These are phyloP conservation scores for Chaetodon trifascialis DNA, from an alignment of 2,113 vertebrate species.

Conservation along the genomic window DNA sequence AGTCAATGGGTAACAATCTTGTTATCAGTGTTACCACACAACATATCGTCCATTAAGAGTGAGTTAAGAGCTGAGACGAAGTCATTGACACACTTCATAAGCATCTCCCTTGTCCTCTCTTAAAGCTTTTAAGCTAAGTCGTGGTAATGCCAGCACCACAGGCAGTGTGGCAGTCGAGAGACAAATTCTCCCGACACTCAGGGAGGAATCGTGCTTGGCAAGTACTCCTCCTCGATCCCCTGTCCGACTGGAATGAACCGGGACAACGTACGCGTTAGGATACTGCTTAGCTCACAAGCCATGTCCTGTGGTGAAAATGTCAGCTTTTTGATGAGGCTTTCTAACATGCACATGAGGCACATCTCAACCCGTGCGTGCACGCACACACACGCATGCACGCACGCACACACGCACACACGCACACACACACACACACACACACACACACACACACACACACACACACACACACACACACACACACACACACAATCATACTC, in stretches of 20 bases:
- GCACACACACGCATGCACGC: background rate
- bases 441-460: too few relatives aligned
- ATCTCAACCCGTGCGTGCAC: background rate
- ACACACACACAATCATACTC: background rate
- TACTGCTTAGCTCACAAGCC: slow-evolving; percentile 38
- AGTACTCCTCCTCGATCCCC: slow-evolving; percentile 30
- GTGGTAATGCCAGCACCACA: slow-evolving; percentile 45
- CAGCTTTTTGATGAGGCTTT: slow-evolving; percentile 65
- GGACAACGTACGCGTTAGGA: slow-evolving; percentile 19
- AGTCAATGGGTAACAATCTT: background rate
- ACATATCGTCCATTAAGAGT: slow-evolving; percentile 34
- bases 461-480: background rate
- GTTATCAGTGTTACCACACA: slow-evolving; percentile 2
- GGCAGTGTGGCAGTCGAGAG: slow-evolving; percentile 38
- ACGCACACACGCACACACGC: background rate
- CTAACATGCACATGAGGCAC: slow-evolving; percentile 41
- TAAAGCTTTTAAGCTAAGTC: slow-evolving; percentile 57
- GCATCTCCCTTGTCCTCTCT: slow-evolving; percentile 38
- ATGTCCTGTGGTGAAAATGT: slow-evolving; percentile 59
- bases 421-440: too few relatives aligned
- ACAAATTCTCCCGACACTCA: slow-evolving; percentile 38
- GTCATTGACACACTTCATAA: slow-evolving; percentile 35
- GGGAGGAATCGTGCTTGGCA: slow-evolving; percentile 48
- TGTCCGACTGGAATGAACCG: slow-evolving; percentile 24
- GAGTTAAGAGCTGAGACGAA: slow-evolving; percentile 18